Percentiles rank a stretch among this genome's conserved stretches.
Evolutionary conservation across 2,888 invertebrate genomes (phyloP).

Genomic region (Tetrapedia diversipes): DNA sequence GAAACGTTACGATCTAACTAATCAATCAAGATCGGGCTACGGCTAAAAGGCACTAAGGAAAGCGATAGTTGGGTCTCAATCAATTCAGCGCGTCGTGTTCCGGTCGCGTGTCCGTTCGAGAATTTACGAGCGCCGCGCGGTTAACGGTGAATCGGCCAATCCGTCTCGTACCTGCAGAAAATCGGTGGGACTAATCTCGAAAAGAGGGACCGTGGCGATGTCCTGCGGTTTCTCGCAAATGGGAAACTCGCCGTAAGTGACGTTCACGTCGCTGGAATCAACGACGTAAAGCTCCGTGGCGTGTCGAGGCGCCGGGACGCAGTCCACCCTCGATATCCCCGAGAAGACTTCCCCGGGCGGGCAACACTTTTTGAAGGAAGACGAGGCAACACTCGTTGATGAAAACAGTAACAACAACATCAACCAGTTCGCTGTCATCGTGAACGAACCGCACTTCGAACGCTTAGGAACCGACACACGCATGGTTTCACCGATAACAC

Average conservation of each 20-base stretch:
- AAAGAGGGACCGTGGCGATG: conserved; percentile 26
- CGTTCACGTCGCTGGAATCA: not conserved
- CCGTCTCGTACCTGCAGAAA: conserved; percentile 37
- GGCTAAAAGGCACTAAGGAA: conserved; percentile 4
- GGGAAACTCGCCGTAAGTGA: conserved; percentile 40
- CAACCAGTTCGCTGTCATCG: conserved; percentile 23
- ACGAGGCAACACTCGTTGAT: not conserved
- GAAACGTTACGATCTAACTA: not conserved
- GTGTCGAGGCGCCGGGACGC: conserved; percentile 16
- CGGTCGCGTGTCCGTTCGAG: not conserved
- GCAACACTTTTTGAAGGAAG: conserved; percentile 61
- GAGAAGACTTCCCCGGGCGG: conserved; percentile 62
- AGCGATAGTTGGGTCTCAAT: conserved; percentile 1
- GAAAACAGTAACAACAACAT: conserved; percentile 5
- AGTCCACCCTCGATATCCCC: conserved; percentile 12
- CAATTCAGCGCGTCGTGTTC: conserved; percentile 14
- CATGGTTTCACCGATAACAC: not conserved
- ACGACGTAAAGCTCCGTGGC: conserved; percentile 31
- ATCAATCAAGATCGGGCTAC: conserved; percentile 3
- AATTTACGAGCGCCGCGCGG: conserved; percentile 3
- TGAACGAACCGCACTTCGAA: not conserved
- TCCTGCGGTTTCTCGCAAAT: conserved; percentile 50
- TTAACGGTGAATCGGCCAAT: conserved; percentile 17
- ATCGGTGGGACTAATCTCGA: conserved; percentile 26
- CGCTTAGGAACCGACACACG: not conserved